phyloP scores from a whole-genome alignment of 2,797 vertebrate species.

The Phataginus tricuspis region DNA sequence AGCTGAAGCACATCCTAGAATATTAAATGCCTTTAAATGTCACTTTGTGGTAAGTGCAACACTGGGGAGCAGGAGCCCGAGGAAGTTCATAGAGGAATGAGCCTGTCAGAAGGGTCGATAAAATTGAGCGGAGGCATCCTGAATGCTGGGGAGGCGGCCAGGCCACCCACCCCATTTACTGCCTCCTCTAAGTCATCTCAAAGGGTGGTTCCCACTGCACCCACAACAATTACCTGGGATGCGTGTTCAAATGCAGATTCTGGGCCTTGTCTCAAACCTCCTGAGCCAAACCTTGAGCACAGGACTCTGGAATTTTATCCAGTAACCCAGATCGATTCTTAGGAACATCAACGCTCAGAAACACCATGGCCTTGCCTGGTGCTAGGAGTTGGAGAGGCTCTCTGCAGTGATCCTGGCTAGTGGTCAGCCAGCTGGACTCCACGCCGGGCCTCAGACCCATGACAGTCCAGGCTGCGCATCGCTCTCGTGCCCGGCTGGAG shows the following conservation, averaged over 20 bases:
- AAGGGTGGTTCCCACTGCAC: no score
- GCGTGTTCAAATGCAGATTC: not conserved
- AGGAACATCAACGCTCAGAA: not conserved
- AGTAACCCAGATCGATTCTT: not conserved
- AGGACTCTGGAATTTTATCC: no score
- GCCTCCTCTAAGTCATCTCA: not conserved
- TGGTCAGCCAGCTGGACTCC: not conserved
- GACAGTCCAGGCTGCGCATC: accelerated
- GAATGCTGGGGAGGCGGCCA: accelerated
- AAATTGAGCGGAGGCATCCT: not conserved
- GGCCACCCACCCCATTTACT: accelerated
- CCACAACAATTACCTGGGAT: not conserved
- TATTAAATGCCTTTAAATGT: no score
- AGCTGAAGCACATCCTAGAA: no score
- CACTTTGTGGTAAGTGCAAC: not conserved
- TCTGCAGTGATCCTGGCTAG: not conserved
- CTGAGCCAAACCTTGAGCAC: not conserved
- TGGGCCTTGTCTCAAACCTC: not conserved
- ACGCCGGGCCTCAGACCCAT: accelerated
- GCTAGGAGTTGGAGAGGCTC: not conserved
- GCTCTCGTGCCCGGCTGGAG: accelerated
- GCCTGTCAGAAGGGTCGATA: no score
- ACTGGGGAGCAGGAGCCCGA: not conserved
- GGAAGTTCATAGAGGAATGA: not conserved
- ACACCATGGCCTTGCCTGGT: accelerated